phyloP scores from a whole-genome alignment of 2,888 invertebrate species.

The Pediacus dermestoides region DNA sequence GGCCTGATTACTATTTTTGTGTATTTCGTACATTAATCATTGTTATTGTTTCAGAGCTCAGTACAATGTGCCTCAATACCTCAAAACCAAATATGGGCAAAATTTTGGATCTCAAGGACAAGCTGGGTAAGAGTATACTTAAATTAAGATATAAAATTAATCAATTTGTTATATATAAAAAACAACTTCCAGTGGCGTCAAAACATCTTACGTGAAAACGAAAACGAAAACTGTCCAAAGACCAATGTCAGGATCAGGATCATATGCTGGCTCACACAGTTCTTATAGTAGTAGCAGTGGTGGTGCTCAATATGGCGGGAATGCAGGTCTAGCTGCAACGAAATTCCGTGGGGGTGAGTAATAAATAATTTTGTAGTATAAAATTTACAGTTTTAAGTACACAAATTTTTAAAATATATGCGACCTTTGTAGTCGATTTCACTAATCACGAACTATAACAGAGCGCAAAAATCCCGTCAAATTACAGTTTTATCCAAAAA shows the following conservation, averaged over 20 bases:
- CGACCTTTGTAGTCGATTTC: too few relatives aligned
- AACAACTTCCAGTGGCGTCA: slow-evolving; percentile 1
- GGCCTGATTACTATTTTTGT: too few relatives aligned
- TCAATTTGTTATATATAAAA: not conserved
- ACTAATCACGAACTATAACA: too few relatives aligned
- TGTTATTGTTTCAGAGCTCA: too few relatives aligned
- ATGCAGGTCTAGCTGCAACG: not conserved
- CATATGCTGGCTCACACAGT: not conserved
- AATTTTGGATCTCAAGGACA: not conserved
- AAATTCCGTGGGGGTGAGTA: too few relatives aligned
- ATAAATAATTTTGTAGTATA: too few relatives aligned
- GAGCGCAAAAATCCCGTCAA: too few relatives aligned
- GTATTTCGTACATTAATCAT: too few relatives aligned
- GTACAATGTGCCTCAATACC: slow-evolving; percentile 1
- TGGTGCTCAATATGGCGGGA: not conserved
- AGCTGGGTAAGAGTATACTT: not conserved
- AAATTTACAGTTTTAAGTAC: too few relatives aligned
- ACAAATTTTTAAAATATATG: too few relatives aligned
- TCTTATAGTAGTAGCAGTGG: not conserved
- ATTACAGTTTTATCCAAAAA: not conserved
- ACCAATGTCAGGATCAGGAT: slow-evolving; percentile 1
- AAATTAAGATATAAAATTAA: not conserved
- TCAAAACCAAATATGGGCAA: not conserved
- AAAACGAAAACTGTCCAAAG: not conserved
- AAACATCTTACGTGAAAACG: slow-evolving; percentile 1